phyloP scores from a whole-genome alignment of 1,140 invertebrate species.

The Reticulitermes speratus region DNA sequence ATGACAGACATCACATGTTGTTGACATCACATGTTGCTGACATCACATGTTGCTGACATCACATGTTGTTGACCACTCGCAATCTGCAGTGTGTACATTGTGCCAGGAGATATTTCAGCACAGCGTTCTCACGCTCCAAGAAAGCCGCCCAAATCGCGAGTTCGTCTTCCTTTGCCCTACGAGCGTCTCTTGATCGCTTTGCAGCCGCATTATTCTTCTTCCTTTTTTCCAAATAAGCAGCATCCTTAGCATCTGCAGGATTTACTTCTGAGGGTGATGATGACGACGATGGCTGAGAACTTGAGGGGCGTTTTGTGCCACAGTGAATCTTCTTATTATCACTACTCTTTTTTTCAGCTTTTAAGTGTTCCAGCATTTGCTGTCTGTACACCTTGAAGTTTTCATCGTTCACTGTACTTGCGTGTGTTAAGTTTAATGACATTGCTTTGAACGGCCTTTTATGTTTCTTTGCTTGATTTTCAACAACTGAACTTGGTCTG shows the following conservation, averaged over 20 bases:
- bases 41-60: too few species aligned
- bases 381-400: neutral
- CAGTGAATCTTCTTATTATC: neutral
- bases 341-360: neutral
- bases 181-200: conserved; percentile 83
- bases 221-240: conserved; percentile 82
- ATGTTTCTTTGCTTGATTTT: neutral
- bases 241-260: conserved; percentile 64
- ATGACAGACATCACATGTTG: too few species aligned
- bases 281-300: neutral
- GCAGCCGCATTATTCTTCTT: conserved; percentile 95
- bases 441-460: neutral
- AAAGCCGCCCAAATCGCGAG: conserved; percentile 85
- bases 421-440: neutral
- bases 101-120: conserved; percentile 44
- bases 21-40: too few species aligned
- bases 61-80: too few species aligned
- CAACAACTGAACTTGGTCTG: neutral
- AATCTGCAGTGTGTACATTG: too few species aligned
- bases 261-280: neutral
- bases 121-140: conserved; percentile 77
- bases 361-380: neutral
- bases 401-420: neutral
- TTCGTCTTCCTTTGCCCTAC: conserved; percentile 88
- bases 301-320: neutral